Evolutionary conservation across 1,140 invertebrate species (phyloP).

Genomic region (Philopotamus ludificatus): DNA sequence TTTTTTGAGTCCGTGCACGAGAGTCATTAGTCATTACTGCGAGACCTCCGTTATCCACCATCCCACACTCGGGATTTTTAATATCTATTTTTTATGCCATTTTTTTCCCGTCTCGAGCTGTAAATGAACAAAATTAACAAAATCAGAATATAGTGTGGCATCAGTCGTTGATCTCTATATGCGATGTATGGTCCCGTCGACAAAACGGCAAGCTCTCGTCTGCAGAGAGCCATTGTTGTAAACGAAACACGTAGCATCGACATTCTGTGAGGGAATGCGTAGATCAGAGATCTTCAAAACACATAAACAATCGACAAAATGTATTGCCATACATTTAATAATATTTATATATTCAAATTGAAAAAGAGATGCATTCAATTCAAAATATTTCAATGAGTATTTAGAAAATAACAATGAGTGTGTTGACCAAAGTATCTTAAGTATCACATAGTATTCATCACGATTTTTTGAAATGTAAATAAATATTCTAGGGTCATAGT

Average conservation of each 20-base stretch:
- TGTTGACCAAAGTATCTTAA: too few relatives aligned
- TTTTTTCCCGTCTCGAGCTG: neutral
- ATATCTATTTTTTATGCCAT: neutral
- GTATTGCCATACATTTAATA: too few relatives aligned
- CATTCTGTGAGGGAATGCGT: constrained; percentile 9
- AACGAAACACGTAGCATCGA: constrained; percentile 20
- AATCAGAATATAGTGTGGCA: neutral
- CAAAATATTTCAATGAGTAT: too few relatives aligned
- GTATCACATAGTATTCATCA: too few relatives aligned
- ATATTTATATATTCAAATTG: too few relatives aligned
- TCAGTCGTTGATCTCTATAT: neutral
- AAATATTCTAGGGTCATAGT: too few relatives aligned
- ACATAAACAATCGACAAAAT: too few relatives aligned
- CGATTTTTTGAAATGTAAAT: too few relatives aligned
- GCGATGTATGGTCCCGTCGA: neutral
- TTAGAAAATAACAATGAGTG: too few relatives aligned
- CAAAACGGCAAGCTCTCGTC: neutral
- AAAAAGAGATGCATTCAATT: too few relatives aligned
- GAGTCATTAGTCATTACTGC: neutral
- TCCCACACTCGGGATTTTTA: neutral
- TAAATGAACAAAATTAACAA: neutral
- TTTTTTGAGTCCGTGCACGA: too few relatives aligned
- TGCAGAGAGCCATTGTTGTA: constrained; percentile 18
- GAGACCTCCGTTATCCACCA: neutral
- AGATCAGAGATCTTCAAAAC: neutral